phyloP scores from a whole-genome alignment of 2,888 invertebrate species.

The Capitulum mitella region DNA sequence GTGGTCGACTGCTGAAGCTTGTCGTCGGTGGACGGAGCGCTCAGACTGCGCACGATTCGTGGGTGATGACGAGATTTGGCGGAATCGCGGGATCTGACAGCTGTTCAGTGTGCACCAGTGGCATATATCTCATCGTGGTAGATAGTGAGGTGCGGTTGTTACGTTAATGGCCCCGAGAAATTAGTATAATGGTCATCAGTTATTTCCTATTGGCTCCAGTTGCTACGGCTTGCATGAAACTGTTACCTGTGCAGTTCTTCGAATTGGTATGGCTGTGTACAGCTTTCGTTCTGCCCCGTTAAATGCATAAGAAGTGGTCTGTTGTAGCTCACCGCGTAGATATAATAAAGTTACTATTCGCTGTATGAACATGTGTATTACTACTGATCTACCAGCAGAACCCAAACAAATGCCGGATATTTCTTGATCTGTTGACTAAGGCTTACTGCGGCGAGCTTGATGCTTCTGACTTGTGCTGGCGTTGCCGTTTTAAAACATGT shows the following conservation, averaged over 20 bases:
- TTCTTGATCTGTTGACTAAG: too few relatives aligned
- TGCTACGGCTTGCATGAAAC: conserved; percentile 2
- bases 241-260: neutral
- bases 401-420: too few relatives aligned
- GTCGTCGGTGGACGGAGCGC: neutral
- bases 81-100: too few relatives aligned
- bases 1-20: neutral
- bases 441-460: too few relatives aligned
- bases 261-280: neutral
- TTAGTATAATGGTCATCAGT: neutral
- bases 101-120: neutral
- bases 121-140: neutral
- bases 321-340: conserved; percentile 14
- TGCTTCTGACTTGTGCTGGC: too few relatives aligned
- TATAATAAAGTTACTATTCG: conserved; percentile 4
- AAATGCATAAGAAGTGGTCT: conserved; percentile 12
- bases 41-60: neutral
- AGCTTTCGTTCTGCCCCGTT: neutral
- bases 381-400: too few relatives aligned
- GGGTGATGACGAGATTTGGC: too few relatives aligned
- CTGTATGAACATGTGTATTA: conserved; percentile 3
- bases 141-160: neutral
- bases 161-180: neutral
- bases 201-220: neutral
- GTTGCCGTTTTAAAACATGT: too few relatives aligned